These are phyloP conservation scores for Osmerus mordax DNA, from an alignment of 2,113 vertebrate genomes.

Conservation along the genomic window DNA sequence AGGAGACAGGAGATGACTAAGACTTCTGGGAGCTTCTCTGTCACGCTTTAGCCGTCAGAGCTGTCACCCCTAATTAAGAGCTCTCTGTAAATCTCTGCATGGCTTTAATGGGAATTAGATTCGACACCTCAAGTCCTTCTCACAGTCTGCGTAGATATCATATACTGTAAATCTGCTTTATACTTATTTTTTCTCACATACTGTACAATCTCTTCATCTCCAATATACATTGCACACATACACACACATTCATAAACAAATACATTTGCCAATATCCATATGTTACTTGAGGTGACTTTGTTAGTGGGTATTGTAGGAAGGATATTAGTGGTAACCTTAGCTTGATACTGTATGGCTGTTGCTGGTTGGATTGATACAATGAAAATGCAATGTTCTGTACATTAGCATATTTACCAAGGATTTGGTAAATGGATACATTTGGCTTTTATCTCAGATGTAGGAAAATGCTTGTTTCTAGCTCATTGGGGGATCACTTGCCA, in stretches of 20 bases:
- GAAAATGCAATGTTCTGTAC: too few species aligned
- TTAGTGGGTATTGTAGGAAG: too few species aligned
- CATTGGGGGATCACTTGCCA: too few species aligned
- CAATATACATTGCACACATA: background rate
- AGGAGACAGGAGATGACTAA: constrained; percentile 41
- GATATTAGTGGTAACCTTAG: too few species aligned
- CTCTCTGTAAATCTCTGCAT: constrained; percentile 41
- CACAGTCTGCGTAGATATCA: background rate
- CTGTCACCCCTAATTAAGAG: constrained; percentile 56
- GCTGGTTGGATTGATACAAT: too few species aligned
- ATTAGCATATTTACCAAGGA: too few species aligned
- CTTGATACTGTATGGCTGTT: too few species aligned
- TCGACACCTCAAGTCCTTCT: background rate
- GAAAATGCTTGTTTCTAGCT: too few species aligned
- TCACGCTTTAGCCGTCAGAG: constrained; percentile 14
- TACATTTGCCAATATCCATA: constrained; percentile 7
- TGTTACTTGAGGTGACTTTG: background rate
- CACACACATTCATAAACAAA: background rate
- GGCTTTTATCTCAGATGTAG: too few species aligned
- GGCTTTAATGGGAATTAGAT: constrained; percentile 36
- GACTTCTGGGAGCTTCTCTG: constrained; percentile 19
- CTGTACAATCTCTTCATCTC: background rate
- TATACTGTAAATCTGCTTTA: background rate
- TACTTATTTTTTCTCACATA: background rate
- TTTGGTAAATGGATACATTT: too few species aligned